Evolutionary conservation across 1,140 invertebrate species (phyloP), one percentile per base, ranked within the genome.

Genomic region (Ips typographus): DNA sequence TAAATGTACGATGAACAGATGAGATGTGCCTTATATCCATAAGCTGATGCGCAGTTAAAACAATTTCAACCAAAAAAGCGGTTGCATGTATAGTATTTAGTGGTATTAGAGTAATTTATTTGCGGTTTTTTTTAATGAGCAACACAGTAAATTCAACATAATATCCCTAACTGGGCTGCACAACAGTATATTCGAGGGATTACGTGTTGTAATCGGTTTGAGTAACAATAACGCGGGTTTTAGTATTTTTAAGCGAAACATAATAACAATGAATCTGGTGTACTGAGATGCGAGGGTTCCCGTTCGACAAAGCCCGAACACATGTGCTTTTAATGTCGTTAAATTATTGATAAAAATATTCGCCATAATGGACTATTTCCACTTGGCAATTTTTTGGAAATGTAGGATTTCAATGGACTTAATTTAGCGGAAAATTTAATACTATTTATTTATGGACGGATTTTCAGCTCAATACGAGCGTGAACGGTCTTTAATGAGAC

Each of bases 221-320:
- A 59, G 38, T 59, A 59, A 59, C 37, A 38, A 8, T 59, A 59
- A 59, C 42, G n/a, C 57, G 6, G 57, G 57, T 42, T 59, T 59
- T 59, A 59, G 57, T 42, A 42, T 42, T 56, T 39, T 59, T 59
- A 42, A 59, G 57, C 57, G 57, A 42, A 8, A 59, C n/a, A 59
- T 4, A 59, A 59, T 40, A 40, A 59, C 42, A 59, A 59, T 59
- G 40, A 22, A 40, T 59, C 42, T 42, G 7, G 22, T 59, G 40
- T 42, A 41, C 7, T 37, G 40, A 42, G 38, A 59, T 40, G 37
- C 38, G 57, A 7, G 42, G 3, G 40, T 59, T 59, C 42, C 22
- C 22, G 22, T 22, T 22, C 22, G 22, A 22, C 6, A 41, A 59
- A 59, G 42, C 7, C 39, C 41, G 40, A 37, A 40, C 8, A 59